phyloP scores from a whole-genome alignment of 2,113 vertebrate genomes.

The Nycticebus coucang region DNA sequence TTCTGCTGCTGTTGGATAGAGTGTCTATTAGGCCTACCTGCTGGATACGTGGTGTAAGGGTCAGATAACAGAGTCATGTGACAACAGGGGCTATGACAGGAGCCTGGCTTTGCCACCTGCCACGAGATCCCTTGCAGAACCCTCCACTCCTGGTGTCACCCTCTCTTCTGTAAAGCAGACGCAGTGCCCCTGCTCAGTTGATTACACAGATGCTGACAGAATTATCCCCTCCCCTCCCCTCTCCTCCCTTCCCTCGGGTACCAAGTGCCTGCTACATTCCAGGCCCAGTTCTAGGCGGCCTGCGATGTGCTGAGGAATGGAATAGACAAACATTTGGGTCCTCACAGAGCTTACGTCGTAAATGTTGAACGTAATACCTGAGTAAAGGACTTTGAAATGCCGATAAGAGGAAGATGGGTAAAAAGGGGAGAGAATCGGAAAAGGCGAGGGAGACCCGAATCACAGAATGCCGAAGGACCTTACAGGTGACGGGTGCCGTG shows the following conservation, averaged over 20 bases:
- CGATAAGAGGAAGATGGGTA: accelerated
- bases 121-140: neutral
- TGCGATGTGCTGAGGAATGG: neutral
- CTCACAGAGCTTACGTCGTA: neutral
- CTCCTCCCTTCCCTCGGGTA: no score
- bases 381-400: neutral
- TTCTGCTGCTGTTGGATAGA: no score
- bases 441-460: neutral
- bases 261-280: neutral
- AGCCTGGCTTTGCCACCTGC: neutral
- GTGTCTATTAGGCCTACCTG: no score
- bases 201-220: neutral
- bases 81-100: no score
- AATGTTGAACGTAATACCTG: neutral
- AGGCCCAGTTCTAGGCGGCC: neutral
- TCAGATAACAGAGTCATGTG: neutral
- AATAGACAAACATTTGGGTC: neutral
- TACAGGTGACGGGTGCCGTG: accelerated
- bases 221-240: no score
- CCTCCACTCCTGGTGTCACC: accelerated
- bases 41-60: no score
- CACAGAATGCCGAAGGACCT: neutral
- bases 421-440: neutral
- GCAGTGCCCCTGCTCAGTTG: accelerated
- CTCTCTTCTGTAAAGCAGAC: neutral